Conservation (phyloP, 2,888 invertebrate genomes). For the Oscheius onirici region DNA sequence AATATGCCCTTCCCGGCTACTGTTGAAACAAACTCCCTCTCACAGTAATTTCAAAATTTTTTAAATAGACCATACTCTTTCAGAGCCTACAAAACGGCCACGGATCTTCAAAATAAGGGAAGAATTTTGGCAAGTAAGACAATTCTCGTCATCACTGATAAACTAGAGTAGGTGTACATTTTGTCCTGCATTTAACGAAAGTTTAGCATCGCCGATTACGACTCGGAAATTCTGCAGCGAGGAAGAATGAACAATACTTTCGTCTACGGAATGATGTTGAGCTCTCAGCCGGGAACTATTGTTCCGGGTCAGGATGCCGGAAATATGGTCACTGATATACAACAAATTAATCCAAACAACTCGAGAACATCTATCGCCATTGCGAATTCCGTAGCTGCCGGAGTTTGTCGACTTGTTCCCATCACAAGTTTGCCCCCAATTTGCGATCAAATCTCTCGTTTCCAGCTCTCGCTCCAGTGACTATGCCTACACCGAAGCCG, state of each 20-base stretch:
- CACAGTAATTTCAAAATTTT: conserved; percentile 10
- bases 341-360: conserved; percentile 16
- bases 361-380: conserved; percentile 6
- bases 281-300: not conserved
- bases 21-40: conserved; percentile 16
- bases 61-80: too few species aligned
- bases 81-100: conserved; percentile 45
- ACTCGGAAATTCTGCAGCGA: not conserved
- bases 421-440: conserved; percentile 12
- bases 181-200: not conserved
- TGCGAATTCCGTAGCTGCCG: conserved; percentile 11
- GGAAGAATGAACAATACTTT: conserved; percentile 2
- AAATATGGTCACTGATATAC: conserved; percentile 2
- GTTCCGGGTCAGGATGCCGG: conserved; percentile 28
- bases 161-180: conserved; percentile 36
- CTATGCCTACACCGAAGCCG: conserved; percentile 33
- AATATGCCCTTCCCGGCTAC: not conserved
- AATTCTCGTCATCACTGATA: conserved; percentile 41
- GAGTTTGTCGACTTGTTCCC: conserved; percentile 13
- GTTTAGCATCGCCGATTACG: conserved; percentile 22
- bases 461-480: conserved; percentile 29
- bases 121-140: conserved; percentile 42
- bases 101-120: conserved; percentile 34
- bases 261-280: conserved; percentile 22
- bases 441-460: too few species aligned